Conservation (phyloP, 2,888 invertebrate species). For the Apomyelois bistriatella region DNA sequence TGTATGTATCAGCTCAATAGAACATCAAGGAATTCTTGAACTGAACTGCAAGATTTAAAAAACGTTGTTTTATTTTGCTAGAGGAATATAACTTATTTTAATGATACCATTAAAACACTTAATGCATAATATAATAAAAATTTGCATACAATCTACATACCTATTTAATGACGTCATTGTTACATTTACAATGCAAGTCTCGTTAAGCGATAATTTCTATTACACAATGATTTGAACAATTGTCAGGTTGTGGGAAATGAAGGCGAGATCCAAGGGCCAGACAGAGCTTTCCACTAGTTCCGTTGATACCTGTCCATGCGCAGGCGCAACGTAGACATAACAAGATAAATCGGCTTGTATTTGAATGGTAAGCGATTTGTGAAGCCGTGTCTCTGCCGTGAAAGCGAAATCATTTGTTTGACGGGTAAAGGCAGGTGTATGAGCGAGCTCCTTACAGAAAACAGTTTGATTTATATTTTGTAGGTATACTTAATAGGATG, state of each 20-base stretch:
- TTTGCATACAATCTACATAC: no score
- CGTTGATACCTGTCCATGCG: slow-evolving; percentile 42
- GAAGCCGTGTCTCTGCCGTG: slow-evolving; percentile 35
- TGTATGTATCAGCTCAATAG: no score
- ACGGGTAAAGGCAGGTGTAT: slow-evolving; percentile 9
- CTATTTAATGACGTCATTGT: neutral
- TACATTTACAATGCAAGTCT: neutral
- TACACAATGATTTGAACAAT: neutral
- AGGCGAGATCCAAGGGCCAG: slow-evolving; percentile 31
- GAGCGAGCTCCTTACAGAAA: neutral
- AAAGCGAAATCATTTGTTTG: slow-evolving; percentile 49
- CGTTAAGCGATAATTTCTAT: slow-evolving; percentile 1
- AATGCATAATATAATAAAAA: no score
- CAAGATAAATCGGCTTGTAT: slow-evolving; percentile 55
- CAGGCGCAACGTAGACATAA: slow-evolving; percentile 42
- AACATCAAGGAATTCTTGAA: no score
- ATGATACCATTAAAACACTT: no score
- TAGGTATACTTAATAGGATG: no score
- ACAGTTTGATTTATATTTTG: neutral
- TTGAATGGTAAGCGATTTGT: slow-evolving; percentile 67
- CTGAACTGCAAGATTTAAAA: no score
- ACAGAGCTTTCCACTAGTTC: slow-evolving; percentile 41
- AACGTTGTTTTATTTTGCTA: no score
- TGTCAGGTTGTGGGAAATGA: slow-evolving; percentile 11
- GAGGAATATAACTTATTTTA: no score